Base-by-base conservation (phyloP, 1,140 invertebrate species). In the Theocolax elegans region DNA sequence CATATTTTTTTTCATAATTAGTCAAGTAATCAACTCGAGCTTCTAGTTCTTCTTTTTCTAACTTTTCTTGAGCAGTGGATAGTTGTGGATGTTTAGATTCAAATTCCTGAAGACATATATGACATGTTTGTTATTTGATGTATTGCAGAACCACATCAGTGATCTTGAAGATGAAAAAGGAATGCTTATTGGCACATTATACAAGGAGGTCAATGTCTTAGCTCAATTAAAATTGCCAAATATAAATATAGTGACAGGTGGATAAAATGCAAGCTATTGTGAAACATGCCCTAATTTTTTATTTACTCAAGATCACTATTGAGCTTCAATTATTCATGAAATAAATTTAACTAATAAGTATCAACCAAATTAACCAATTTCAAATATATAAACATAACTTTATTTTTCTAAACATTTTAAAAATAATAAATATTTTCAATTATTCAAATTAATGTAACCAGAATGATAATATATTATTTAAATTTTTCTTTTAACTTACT, bases 11-110 rank as follows among this genome's bases (percentile, higher is more conserved):
- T 75, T 99, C 97, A 53, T 93, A 87, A 72, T 83, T 88, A 71
- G 89, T 93, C 23, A 99, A 86, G 59, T 95, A 87, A 75, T 99
- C 97, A 35, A 98, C 84, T 79, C 91, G 90, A 17, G 91, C 90
- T 77, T 97, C 95, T 2, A 96, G 81, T 80, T 99, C 95, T 82
- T 99, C 97, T 81, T 96, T 96, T 27, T 89, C 83, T 8, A 95
- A 84, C 86, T 96, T 97, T 53, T 97, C 93, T 71, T 92, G 88
- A 72, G 89, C 77, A 72, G 86, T 89, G 29, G 82, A 87, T 42
- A 80, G 83, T 74, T 86, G 84, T 51, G 86, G 77, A 81, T 87
- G 86, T 79, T 90, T 90, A 73, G 83, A 82, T 77, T 93, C 92
- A 83, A 92, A 92, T 64, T 91, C 89, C 74, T 86, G 62, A 19